These are phyloP conservation scores for Zosterops borbonicus DNA, from an alignment of 2,113 vertebrate species.

Conservation along the genomic window DNA sequence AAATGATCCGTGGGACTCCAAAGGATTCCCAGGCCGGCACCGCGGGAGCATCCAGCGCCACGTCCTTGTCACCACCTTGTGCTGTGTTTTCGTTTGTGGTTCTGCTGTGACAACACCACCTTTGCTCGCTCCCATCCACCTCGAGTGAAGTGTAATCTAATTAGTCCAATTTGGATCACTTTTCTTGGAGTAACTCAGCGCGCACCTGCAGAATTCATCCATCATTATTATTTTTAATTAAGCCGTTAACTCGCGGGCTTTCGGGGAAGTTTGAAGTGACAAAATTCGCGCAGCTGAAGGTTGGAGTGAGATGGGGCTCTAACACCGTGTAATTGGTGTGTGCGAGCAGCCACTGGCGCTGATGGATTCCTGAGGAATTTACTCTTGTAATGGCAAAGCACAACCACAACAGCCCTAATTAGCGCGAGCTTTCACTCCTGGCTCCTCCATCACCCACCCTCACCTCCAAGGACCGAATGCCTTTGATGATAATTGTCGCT, in stretches of 20 bases:
- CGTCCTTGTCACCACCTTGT: not conserved
- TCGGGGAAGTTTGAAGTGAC: conserved; percentile 23
- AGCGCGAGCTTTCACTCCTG: not conserved
- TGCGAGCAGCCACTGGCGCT: conserved; percentile 12
- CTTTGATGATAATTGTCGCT: not conserved
- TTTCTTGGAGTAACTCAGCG: not conserved
- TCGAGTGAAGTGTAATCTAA: not conserved
- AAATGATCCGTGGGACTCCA: not conserved
- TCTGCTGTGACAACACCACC: not conserved
- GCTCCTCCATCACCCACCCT: conserved; percentile 38
- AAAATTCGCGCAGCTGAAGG: not conserved
- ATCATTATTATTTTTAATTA: conserved; percentile 49
- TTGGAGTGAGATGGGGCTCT: not conserved
- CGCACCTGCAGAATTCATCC: conserved; percentile 28
- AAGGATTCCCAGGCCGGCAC: not conserved
- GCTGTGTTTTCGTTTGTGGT: not conserved
- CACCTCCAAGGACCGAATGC: conserved; percentile 33
- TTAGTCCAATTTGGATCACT: not conserved
- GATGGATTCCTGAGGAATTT: conserved; percentile 15
- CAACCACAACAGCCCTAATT: conserved; percentile 16
- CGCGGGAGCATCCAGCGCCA: rapidly evolving
- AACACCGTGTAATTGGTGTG: not conserved
- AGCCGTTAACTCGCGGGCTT: conserved; percentile 43
- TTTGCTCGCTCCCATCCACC: not conserved
- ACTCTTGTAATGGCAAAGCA: not conserved